A percentile compares a stretch with the other conserved stretches of the same genome.
phyloP scores from a whole-genome alignment of 2,113 vertebrate species.

The Chrysemys picta region DNA sequence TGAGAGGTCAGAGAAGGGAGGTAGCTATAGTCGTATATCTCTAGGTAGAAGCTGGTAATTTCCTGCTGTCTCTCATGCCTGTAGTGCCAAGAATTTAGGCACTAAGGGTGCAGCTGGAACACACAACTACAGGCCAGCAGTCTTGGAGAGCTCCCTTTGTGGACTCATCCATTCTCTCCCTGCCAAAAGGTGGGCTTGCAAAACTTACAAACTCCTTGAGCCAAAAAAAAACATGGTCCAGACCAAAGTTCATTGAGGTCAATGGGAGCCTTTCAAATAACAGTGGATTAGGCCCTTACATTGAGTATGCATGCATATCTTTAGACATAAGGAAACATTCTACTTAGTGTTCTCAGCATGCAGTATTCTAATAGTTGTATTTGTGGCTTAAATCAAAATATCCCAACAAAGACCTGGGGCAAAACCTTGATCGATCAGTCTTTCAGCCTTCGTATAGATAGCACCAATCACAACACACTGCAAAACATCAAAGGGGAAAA shows the following conservation, averaged over 20 bases:
- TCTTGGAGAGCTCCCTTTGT: not conserved
- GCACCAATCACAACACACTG: no score
- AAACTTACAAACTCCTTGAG: not conserved
- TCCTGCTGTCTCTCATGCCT: not conserved
- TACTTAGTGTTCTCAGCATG: not conserved
- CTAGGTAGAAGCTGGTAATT: not conserved
- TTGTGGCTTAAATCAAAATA: not conserved
- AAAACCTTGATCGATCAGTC: not conserved
- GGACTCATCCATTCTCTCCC: not conserved
- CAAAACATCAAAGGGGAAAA: not conserved
- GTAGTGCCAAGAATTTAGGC: not conserved
- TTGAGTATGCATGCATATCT: not conserved
- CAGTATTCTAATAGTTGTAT: not conserved
- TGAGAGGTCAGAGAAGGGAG: not conserved
- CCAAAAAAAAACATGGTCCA: not conserved
- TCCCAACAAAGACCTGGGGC: not conserved
- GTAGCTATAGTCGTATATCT: not conserved
- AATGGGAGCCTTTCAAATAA: not conserved
- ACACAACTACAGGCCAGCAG: not conserved
- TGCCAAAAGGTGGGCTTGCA: not conserved
- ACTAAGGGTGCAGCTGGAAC: not conserved
- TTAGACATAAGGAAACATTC: not conserved
- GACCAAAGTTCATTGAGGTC: not conserved
- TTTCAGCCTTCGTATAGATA: no score
- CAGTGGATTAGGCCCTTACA: not conserved